Conservation (phyloP, 2,797 vertebrate species). For the Tokudaia tokunoshimensis region DNA sequence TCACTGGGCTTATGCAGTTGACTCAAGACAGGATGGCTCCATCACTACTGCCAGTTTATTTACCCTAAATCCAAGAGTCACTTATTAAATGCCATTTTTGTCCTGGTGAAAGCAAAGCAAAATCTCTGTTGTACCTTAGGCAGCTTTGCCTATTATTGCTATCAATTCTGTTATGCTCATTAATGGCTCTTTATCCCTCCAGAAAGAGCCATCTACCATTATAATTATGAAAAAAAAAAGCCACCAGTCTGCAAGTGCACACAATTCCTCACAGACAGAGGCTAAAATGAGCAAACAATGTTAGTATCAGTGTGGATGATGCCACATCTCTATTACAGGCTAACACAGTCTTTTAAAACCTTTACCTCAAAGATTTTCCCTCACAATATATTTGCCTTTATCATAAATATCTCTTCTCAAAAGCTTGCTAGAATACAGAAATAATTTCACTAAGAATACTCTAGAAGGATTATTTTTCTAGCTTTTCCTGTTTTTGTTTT, state of each 20-base stretch:
- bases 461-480: not conserved
- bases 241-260: slow-evolving; percentile 2
- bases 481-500: not conserved
- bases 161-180: slow-evolving; percentile 59
- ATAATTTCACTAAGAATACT: slow-evolving; percentile 48
- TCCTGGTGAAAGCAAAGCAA: slow-evolving; percentile 61
- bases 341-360: slow-evolving; percentile 39
- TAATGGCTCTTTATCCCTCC: slow-evolving; percentile 37
- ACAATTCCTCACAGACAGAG: slow-evolving; percentile 32
- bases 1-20: not conserved
- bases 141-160: slow-evolving; percentile 19
- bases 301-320: not conserved
- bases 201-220: slow-evolving; percentile 35
- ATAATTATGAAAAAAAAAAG: slow-evolving; percentile 49
- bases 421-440: not conserved
- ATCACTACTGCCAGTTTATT: slow-evolving; percentile 53
- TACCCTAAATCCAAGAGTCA: not conserved
- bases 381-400: not conserved
- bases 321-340: not conserved
- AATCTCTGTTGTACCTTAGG: slow-evolving; percentile 26
- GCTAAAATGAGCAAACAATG: slow-evolving; percentile 49
- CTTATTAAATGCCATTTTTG: slow-evolving; percentile 9
- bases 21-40: not conserved
- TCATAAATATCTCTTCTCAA: not conserved
- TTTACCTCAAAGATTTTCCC: not conserved